Conservation (phyloP, 2,113 vertebrate genomes). For the Vanacampus margaritifer region DNA sequence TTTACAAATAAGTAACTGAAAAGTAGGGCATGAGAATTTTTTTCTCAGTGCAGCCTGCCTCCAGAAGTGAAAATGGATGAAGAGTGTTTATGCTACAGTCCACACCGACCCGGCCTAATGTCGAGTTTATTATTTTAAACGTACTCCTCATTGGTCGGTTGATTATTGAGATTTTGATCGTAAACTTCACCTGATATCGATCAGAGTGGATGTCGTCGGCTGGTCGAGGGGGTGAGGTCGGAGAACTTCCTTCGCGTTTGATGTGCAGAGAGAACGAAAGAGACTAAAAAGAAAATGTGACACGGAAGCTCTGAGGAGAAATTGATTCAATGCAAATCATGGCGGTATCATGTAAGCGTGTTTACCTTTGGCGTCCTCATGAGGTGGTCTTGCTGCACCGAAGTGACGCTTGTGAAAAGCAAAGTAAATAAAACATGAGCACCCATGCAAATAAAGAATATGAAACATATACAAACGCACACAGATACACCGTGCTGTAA, state of each 20-base stretch:
- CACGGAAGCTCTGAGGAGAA: neutral
- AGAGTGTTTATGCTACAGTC: no score
- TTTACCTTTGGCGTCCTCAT: conserved; percentile 63
- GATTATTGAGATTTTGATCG: neutral
- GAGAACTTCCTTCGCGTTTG: conserved; percentile 89
- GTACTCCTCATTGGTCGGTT: neutral
- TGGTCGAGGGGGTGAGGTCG: conserved; percentile 81
- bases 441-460: conserved; percentile 10
- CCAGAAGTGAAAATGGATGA: no score
- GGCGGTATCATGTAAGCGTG: neutral
- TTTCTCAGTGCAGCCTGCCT: no score
- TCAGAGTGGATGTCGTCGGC: conserved; percentile 88
- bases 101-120: neutral
- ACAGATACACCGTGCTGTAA: conserved; percentile 1
- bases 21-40: no score
- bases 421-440: conserved; percentile 5
- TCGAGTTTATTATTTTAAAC: neutral
- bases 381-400: conserved; percentile 48
- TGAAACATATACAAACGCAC: neutral
- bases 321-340: neutral
- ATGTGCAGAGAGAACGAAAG: conserved; percentile 82
- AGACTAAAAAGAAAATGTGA: conserved; percentile 24
- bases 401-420: conserved; percentile 30
- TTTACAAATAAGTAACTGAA: no score
- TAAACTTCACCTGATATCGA: conserved; percentile 85